Conservation (phyloP, 1,140 invertebrate genomes). For the Gonatopus flavifemur region DNA sequence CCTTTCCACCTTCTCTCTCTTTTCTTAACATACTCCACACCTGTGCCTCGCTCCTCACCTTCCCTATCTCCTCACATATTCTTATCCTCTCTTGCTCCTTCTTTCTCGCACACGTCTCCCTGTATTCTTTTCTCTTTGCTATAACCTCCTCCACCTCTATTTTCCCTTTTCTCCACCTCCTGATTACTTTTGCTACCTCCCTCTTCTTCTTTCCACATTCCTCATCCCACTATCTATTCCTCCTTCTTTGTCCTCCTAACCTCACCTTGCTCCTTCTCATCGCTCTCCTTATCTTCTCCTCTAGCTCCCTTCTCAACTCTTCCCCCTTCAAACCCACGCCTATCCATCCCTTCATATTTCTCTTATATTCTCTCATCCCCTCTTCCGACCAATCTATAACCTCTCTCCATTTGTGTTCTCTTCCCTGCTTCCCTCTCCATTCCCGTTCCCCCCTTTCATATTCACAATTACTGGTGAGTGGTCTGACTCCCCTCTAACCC, state of each 20-base stretch:
- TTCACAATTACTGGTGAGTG: no score
- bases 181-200: not conserved
- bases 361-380: constrained; percentile 21
- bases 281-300: not conserved
- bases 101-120: no score
- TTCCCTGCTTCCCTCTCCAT: not conserved
- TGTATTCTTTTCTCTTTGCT: no score
- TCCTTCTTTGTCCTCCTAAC: not conserved
- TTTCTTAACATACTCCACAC: no score
- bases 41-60: not conserved
- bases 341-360: constrained; percentile 6
- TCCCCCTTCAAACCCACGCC: constrained; percentile 20
- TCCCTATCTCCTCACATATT: not conserved
- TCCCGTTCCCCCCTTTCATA: not conserved
- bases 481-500: no score
- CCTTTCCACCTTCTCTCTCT: constrained; percentile 1
- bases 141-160: constrained; percentile 2
- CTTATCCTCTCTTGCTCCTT: no score
- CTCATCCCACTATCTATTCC: not conserved
- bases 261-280: not conserved
- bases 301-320: constrained; percentile 18
- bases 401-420: constrained; percentile 1
- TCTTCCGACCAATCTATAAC: not conserved
- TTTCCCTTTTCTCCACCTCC: not conserved
- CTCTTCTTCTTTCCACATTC: constrained; percentile 14